A percentile compares a stretch with the other conserved stretches of the same genome.
phyloP scores from a whole-genome alignment of 37 sponge, comb jelly and placozoan genomes.

The Dysidea cf. avara region DNA sequence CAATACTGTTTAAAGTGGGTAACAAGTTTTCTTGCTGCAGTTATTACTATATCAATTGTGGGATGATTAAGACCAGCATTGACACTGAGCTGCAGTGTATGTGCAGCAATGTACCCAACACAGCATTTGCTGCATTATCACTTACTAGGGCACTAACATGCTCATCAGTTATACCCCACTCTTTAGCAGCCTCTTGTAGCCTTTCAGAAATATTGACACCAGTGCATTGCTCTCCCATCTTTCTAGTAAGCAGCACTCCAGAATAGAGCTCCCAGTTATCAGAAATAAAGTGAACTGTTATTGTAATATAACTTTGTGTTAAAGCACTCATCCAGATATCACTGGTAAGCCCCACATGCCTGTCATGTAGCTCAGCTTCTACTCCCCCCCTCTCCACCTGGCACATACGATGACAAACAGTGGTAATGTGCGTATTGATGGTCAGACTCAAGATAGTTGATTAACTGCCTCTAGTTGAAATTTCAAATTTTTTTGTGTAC shows the following conservation, averaged over 20 bases:
- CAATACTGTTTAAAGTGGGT: slow-evolving; percentile 40
- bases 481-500: slow-evolving; percentile 2
- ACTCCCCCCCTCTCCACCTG: neutral
- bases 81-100: slow-evolving; percentile 11
- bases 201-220: slow-evolving; percentile 25
- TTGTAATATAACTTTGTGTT: slow-evolving; percentile 15
- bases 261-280: slow-evolving; percentile 9
- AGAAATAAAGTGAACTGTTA: slow-evolving; percentile 30
- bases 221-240: slow-evolving; percentile 31
- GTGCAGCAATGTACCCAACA: slow-evolving; percentile 2
- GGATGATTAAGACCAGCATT: slow-evolving; percentile 16
- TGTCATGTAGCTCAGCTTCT: neutral
- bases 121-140: slow-evolving; percentile 24
- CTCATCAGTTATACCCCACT: slow-evolving; percentile 6
- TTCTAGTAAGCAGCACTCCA: slow-evolving; percentile 19
- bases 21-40: slow-evolving; percentile 21
- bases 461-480: neutral
- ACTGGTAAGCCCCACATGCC: slow-evolving; percentile 20
- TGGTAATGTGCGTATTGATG: slow-evolving; percentile 16
- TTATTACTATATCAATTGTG: neutral
- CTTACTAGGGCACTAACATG: slow-evolving; percentile 15
- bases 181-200: slow-evolving; percentile 7
- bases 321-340: slow-evolving; percentile 25
- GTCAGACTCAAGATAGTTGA: slow-evolving; percentile 13
- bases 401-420: slow-evolving; percentile 11